Base-by-base conservation (phyloP, 2,797 vertebrate genomes). In the Pelochelys cantorii region DNA sequence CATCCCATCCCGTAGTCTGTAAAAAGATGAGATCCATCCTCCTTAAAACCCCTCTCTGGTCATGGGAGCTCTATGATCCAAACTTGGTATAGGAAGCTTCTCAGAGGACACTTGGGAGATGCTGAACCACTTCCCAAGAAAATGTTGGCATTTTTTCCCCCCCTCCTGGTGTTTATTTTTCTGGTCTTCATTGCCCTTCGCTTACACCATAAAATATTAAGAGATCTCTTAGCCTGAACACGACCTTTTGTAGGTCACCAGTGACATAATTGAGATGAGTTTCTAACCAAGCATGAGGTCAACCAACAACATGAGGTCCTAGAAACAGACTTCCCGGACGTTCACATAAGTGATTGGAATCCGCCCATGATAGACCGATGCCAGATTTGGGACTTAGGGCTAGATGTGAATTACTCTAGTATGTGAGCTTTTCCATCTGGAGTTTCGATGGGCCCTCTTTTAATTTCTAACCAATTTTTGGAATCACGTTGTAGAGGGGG, bases 131-230 rank as follows among this genome's bases (percentile, higher is more conserved):
- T 20, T 53, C 9, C 74, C 74, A 90, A 74, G 87, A 94, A 60
- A 71, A 77, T 60, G 87, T 18, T 75, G 13, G 22, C 81, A 81
- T 71, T 84, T 57, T 42, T 59, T 42, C 34, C 18, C 18, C 15
- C 5, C 5, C n/a, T 74, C 37, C 0, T 7, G 59, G 89, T 48
- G 2, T 91, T 82, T 81, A 89, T 57, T 57, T 86, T 14, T 15
- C 11, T 3, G 25, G 0, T 59, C 71, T 27, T 87, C 79, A 5
- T 18, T 83, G 55, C n/a, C 85, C 0, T 77, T 0, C 83, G 56
- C 13, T 54, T 75, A 14, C 57, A 59, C 34, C 0, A 0, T 25
- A 68, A 56, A 12, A 87, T 17, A 3, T 15, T 0, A 0, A 15
- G 79, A 79, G 62, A 5, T 87, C 83, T 37, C 27, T 48, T 0